These are phyloP conservation scores for Physocephala rufipes DNA, from an alignment of 2,888 invertebrate genomes.

Conservation along the genomic window DNA sequence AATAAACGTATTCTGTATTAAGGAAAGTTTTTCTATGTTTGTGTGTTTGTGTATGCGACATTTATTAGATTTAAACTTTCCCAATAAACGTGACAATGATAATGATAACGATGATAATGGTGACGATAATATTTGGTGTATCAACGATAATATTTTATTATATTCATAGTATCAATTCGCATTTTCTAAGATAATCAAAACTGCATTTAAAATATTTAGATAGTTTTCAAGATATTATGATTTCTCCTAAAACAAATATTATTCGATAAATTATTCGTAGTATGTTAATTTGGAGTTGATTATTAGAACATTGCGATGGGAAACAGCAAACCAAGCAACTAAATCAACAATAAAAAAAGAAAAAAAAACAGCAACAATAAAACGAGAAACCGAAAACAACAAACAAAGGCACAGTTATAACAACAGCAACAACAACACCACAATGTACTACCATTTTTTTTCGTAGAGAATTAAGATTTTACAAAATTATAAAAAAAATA, in stretches of 20 bases:
- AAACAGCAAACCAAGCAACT: slow-evolving; percentile 29
- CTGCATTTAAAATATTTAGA: slow-evolving; percentile 27
- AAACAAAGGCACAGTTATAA: too few species aligned
- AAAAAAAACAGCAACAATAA: too few species aligned
- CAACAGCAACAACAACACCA: slow-evolving; percentile 4
- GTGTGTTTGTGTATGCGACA: neutral
- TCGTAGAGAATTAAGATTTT: slow-evolving; percentile 20
- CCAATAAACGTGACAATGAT: neutral
- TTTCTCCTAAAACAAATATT: slow-evolving; percentile 38
- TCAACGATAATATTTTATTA: neutral
- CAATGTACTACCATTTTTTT: slow-evolving; percentile 27
- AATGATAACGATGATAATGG: neutral
- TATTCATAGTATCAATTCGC: neutral
- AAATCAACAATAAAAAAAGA: slow-evolving; percentile 15
- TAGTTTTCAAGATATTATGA: slow-evolving; percentile 28
- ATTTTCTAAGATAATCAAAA: slow-evolving; percentile 30
- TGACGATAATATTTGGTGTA: neutral
- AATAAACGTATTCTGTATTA: neutral
- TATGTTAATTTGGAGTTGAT: slow-evolving; percentile 43
- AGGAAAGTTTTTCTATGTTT: neutral
- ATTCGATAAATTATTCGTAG: slow-evolving; percentile 46
- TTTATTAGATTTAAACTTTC: neutral
- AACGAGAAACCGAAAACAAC: too few species aligned
- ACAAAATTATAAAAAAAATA: slow-evolving; percentile 8
- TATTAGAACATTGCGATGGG: slow-evolving; percentile 35